Evolutionary conservation across 2,797 vertebrate species (phyloP), one percentile per base, ranked within the genome.

Genomic region (Balearica regulorum): DNA sequence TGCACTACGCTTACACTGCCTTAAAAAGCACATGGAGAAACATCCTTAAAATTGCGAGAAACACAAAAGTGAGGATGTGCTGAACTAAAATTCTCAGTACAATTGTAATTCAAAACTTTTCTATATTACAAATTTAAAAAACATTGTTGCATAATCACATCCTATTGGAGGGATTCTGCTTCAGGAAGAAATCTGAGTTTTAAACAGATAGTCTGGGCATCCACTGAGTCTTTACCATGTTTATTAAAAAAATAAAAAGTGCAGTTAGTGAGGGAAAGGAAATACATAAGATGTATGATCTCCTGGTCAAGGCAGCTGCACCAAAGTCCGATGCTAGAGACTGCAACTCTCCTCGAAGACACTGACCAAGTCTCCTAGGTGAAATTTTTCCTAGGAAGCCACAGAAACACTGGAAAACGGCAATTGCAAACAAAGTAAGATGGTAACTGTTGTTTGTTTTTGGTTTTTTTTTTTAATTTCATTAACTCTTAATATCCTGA

Each of bases 41-140:
- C 8, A 43, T 4, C 19, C 20, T 68, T 66, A 76, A 78, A 88
- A 65, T 58, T 73, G 9, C 8, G 2, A 83, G 51, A 70, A 65
- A 77, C 2, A 10, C 0, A 3, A 35, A 44, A 83, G 11, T 11
- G 21, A 80, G 12, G 25, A 88, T 0, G 0, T 18, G 10, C 6
- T 64, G 18, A 95, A 90, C 41, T 41, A 46, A 77, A 91, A 81
- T 49, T 68, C 31, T 93, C 5, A 0, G 5, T 70, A 8, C n/a
- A 71, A 11, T 2, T 44, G 5, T 68, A 77, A 90, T 64, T 71
- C 15, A 89, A 71, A 33, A 5, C 3, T 62, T 44, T 37, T 33
- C 35, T 14, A 35, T 6, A 16, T 49, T 33, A 53, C 2, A 9
- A 55, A 55, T 58, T 53, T 55, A 4, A 76, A 80, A 92, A 66